These are phyloP conservation scores for Callaeas wilsoni DNA, from an alignment of 2,113 vertebrate species.

Conservation along the genomic window DNA sequence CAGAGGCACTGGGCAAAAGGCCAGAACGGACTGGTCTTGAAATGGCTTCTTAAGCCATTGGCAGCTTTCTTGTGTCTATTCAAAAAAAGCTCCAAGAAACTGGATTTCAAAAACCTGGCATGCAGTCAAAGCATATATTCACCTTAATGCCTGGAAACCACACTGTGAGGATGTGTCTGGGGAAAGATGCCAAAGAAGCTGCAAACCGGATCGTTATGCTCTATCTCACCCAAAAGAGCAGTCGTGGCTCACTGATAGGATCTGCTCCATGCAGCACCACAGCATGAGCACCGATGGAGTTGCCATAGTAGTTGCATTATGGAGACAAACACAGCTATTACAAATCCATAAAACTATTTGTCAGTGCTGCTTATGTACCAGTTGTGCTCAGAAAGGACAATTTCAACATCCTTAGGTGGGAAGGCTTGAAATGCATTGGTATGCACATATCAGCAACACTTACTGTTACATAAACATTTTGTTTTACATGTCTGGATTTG, in stretches of 20 bases:
- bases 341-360: neutral
- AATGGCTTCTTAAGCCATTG: neutral
- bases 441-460: neutral
- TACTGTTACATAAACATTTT: neutral
- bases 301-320: neutral
- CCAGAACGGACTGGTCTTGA: neutral
- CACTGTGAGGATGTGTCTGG: neutral
- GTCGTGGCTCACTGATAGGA: neutral
- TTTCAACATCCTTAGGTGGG: neutral
- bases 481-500: neutral
- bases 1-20: neutral
- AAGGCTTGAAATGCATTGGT: neutral
- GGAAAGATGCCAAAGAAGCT: slow-evolving; percentile 4
- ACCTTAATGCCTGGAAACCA: neutral
- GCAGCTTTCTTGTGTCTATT: neutral
- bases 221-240: slow-evolving; percentile 26
- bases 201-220: neutral
- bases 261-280: neutral
- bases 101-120: neutral
- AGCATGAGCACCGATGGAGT: neutral
- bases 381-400: neutral
- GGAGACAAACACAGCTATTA: neutral
- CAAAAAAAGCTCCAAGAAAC: neutral
- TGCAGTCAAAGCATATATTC: neutral
- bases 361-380: neutral